phyloP scores from a whole-genome alignment of 2,888 invertebrate species.

The Clanis bilineata region DNA sequence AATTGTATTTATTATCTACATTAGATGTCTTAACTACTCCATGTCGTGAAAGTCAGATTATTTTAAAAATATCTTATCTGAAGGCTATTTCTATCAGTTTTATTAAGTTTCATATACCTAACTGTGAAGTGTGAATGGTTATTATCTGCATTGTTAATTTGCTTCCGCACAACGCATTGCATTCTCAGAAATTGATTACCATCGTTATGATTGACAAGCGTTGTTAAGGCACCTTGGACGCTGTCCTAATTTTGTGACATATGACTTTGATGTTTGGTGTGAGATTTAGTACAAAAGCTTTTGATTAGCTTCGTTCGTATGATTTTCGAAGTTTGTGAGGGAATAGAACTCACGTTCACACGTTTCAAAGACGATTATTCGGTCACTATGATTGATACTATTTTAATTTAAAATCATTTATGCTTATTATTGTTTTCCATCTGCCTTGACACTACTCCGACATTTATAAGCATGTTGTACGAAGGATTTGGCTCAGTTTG shows the following conservation, averaged over 20 bases:
- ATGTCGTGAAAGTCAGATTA: neutral
- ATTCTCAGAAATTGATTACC: slow-evolving; percentile 39
- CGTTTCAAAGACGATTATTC: too few species aligned
- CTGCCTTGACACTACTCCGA: too few species aligned
- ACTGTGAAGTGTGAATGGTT: neutral
- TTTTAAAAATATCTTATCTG: neutral
- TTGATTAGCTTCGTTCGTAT: too few species aligned
- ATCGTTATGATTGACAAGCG: slow-evolving; percentile 34
- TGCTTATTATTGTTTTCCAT: too few species aligned
- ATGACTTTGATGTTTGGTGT: neutral
- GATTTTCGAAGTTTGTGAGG: too few species aligned
- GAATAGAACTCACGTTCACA: too few species aligned
- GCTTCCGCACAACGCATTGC: slow-evolving; percentile 27
- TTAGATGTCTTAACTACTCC: too few species aligned
- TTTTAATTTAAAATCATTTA: too few species aligned
- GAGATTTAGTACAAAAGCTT: neutral
- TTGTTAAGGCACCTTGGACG: slow-evolving; percentile 22
- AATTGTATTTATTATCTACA: too few species aligned
- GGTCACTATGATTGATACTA: too few species aligned
- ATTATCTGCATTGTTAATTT: slow-evolving; percentile 22
- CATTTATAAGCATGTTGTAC: too few species aligned
- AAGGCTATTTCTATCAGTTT: neutral
- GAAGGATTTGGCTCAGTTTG: too few species aligned
- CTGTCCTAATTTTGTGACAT: neutral
- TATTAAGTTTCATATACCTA: neutral